Evolutionary conservation across 2,113 vertebrate genomes (phyloP).

Genomic region (Tragelaphus strepsiceros): DNA sequence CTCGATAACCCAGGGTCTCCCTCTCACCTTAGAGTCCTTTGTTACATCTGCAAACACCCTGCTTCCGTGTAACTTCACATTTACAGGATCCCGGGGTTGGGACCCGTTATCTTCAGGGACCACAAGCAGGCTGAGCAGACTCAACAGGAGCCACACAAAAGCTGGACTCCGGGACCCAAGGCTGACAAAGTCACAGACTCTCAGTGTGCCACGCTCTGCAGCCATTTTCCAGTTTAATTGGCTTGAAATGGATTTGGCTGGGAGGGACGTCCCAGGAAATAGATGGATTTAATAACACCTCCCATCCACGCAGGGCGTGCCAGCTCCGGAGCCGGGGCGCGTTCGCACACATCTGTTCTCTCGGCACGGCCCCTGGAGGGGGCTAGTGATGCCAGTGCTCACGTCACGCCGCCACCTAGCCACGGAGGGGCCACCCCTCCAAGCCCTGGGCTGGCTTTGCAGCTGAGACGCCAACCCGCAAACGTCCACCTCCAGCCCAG

Average conservation of each 20-base stretch:
- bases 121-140: not conserved
- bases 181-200: fast-evolving
- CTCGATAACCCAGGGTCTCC: not conserved
- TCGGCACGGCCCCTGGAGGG: fast-evolving
- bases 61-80: fast-evolving
- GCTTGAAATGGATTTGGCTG: not conserved
- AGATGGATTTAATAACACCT: slow-evolving; percentile 9
- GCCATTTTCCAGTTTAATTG: not conserved
- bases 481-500: not conserved
- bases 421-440: fast-evolving
- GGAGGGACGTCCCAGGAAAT: not conserved
- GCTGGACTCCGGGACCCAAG: fast-evolving
- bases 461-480: fast-evolving
- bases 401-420: fast-evolving
- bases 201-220: fast-evolving
- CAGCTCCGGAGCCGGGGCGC: fast-evolving
- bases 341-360: fast-evolving
- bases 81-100: fast-evolving
- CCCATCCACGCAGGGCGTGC: fast-evolving
- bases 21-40: fast-evolving
- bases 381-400: fast-evolving
- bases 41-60: fast-evolving
- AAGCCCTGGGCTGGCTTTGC: fast-evolving
- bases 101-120: fast-evolving
- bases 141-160: no score